These are phyloP conservation scores for Heliconius cydno DNA, from an alignment of 2,888 invertebrate genomes.

Conservation along the genomic window DNA sequence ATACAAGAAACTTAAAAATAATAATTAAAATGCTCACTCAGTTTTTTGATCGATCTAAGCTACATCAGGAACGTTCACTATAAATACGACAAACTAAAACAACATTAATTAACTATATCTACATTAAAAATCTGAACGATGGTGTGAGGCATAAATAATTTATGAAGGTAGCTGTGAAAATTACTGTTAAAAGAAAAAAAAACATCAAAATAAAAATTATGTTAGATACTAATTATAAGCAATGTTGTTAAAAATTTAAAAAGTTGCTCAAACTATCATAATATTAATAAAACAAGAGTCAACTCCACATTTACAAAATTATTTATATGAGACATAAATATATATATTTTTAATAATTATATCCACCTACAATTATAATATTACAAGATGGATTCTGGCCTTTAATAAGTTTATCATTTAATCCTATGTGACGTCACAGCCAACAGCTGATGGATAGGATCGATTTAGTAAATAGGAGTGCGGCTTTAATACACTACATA, in stretches of 20 bases:
- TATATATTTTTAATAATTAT: not conserved
- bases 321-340: slow-evolving; percentile 8
- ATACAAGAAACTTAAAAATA: slow-evolving; percentile 42
- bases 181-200: slow-evolving; percentile 1
- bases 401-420: slow-evolving; percentile 1
- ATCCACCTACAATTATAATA: slow-evolving; percentile 19
- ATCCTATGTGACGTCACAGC: slow-evolving; percentile 9
- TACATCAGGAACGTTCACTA: slow-evolving; percentile 67
- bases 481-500: slow-evolving; percentile 6
- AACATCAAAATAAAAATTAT: not conserved
- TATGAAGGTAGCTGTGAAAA: slow-evolving; percentile 2
- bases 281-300: not conserved
- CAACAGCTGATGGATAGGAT: slow-evolving; percentile 20
- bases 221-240: slow-evolving; percentile 3
- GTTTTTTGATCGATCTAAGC: slow-evolving; percentile 50
- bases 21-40: slow-evolving; percentile 35
- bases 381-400: slow-evolving; percentile 23
- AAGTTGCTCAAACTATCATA: slow-evolving; percentile 5
- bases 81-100: slow-evolving; percentile 57
- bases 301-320: slow-evolving; percentile 19
- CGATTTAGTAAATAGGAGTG: slow-evolving; percentile 14
- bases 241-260: not conserved
- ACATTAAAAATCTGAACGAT: slow-evolving; percentile 39
- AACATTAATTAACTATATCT: slow-evolving; percentile 55
- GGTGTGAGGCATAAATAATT: not conserved